Evolutionary conservation across 2,113 vertebrate genomes (phyloP).

Genomic region (Daubentonia madagascariensis): DNA sequence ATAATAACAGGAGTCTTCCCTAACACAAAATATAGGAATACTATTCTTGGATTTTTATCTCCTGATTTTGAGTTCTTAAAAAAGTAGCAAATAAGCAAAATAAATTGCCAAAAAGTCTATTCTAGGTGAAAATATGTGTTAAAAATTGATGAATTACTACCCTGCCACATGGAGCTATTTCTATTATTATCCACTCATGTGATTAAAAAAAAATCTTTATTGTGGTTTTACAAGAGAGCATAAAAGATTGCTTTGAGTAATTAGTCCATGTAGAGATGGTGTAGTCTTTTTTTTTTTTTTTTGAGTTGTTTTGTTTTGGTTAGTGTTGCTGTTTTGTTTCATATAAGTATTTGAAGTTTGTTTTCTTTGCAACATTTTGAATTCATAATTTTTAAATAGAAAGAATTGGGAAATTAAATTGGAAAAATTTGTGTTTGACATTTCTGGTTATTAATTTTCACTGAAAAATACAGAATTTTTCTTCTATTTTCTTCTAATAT

Average conservation of each 20-base stretch:
- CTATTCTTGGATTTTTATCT: not conserved
- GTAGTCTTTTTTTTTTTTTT: not conserved
- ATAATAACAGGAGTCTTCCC: not conserved
- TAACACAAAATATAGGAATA: not conserved
- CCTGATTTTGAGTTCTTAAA: constrained; percentile 24
- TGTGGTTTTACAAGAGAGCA: constrained; percentile 7
- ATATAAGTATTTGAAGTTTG: not conserved
- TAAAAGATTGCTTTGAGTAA: not conserved
- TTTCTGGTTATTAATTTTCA: not conserved
- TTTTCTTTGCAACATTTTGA: constrained; percentile 11
- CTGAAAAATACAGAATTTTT: not conserved
- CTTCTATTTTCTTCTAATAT: not conserved
- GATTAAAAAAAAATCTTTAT: not conserved
- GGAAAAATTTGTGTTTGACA: not conserved
- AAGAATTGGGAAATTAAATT: not conserved
- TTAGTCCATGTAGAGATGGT: not conserved
- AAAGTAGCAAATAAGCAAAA: constrained; percentile 32
- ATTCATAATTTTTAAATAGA: constrained; percentile 7
- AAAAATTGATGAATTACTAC: not conserved
- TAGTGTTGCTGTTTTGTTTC: constrained; percentile 15
- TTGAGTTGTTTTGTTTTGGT: constrained; percentile 7
- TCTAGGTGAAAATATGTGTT: constrained; percentile 21
- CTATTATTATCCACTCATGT: not conserved
- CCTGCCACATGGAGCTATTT: not conserved
- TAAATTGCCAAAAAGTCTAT: not conserved